phyloP scores from a whole-genome alignment of 2,797 vertebrate genomes.

The Crocidura indochinensis region DNA sequence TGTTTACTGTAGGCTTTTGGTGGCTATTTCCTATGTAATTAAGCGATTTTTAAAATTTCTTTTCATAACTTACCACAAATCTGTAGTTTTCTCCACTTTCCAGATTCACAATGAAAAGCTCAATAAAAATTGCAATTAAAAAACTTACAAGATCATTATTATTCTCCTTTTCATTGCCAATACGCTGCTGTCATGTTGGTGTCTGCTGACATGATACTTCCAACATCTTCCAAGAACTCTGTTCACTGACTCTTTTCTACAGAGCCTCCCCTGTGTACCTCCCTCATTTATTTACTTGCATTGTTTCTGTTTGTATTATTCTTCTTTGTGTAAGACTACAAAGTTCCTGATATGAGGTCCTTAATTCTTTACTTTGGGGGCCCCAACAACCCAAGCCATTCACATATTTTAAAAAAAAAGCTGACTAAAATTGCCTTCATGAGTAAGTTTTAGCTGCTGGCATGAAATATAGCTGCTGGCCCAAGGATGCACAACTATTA shows the following conservation, averaged over 20 bases:
- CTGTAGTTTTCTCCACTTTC: background rate
- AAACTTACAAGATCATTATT: background rate
- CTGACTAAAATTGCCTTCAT: background rate
- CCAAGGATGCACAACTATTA: slow-evolving; percentile 21
- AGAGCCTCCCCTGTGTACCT: too few relatives aligned
- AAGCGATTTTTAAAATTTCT: background rate
- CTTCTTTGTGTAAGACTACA: background rate
- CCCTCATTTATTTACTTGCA: background rate
- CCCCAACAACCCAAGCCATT: background rate
- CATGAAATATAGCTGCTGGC: too few relatives aligned
- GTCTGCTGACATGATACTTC: background rate
- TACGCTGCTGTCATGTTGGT: background rate
- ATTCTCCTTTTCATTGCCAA: background rate
- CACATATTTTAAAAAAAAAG: background rate
- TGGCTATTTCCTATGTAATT: background rate
- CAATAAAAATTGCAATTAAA: background rate
- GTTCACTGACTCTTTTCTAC: rapidly evolving
- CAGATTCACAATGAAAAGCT: background rate
- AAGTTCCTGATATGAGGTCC: background rate
- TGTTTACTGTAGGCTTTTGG: background rate
- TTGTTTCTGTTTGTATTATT: background rate
- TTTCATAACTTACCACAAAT: background rate
- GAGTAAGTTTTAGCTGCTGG: background rate
- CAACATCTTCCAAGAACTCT: background rate
- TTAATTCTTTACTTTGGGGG: background rate